Base-by-base conservation (phyloP, 2,888 invertebrate genomes). In the Siphlonurus alternatus region DNA sequence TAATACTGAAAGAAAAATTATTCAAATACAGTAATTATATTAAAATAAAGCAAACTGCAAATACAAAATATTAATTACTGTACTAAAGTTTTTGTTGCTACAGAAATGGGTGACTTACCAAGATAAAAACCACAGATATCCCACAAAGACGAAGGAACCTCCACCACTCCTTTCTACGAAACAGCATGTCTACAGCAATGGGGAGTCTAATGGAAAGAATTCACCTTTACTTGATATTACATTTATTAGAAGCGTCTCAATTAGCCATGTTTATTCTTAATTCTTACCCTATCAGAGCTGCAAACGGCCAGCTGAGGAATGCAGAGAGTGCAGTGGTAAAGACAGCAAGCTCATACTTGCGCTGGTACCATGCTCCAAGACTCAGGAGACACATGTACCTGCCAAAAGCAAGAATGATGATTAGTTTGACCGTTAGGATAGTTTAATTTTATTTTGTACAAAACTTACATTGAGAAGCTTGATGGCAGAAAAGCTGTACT, bases 241-340 rank as follows among this genome's bases (percentile, higher is more conserved):
- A n/a, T n/a, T n/a, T n/a, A n/a, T n/a, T n/a, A n/a, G n/a, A n/a
- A n/a, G n/a, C n/a, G n/a, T n/a, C n/a, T n/a, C n/a, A n/a, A n/a
- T n/a, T n/a, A n/a, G n/a, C n/a, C n/a, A n/a, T n/a, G n/a, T n/a
- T n/a, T n/a, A n/a, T n/a, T n/a, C n/a, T n/a, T n/a, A n/a, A 19
- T 59, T 68, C 69, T 69, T 74, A 80, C 80, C 97, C 96, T 22
- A 98, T 79, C n/a, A 96, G 76, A 0, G 87, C 96, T 65, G 94
- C 93, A 81, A 99, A 99, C 0, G 99, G 99, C 99, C 99, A 99
- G 68, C 97, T 93, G 76, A 85, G 69, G 71, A 86, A 73, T 20
- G 92, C 81, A 25, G 93, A 90, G 38, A 89, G 81, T 0, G 96
- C 98, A 1, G 88, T 87, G 38, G 89, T 80, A 71, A 92, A 83